These are phyloP conservation scores for Neoitamus cyanurus DNA, from an alignment of 2,888 invertebrate species.

Conservation along the genomic window DNA sequence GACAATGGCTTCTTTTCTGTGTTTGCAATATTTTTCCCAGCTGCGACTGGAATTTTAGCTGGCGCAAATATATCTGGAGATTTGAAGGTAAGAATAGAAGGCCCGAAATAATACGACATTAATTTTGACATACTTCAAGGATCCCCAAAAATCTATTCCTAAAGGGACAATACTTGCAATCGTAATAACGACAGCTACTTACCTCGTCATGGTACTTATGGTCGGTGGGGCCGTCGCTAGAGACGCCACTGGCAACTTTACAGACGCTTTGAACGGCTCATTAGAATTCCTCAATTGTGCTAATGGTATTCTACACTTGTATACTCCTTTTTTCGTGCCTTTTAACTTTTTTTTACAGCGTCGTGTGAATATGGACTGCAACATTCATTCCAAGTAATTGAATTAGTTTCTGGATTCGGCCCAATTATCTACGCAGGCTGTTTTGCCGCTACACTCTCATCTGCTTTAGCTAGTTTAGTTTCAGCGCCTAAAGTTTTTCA, in stretches of 20 bases:
- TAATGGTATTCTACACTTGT: constrained; percentile 68
- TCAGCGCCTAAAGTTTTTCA: constrained; percentile 95
- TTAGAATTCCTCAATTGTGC: constrained; percentile 71
- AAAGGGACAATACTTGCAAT: constrained; percentile 95
- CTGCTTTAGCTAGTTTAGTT: constrained; percentile 94
- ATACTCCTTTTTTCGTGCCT: constrained; percentile 75
- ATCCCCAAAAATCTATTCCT: constrained; percentile 87
- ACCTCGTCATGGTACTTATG: constrained; percentile 84
- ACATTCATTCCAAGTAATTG: constrained; percentile 76
- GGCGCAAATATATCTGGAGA: constrained; percentile 99
- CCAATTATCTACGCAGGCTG: constrained; percentile 96
- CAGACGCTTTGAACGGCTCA: constrained; percentile 68
- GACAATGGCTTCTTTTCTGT: constrained; percentile 92
- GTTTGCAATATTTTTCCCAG: constrained; percentile 97
- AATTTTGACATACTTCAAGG: constrained; percentile 68
- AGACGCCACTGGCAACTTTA: constrained; percentile 80
- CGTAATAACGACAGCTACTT: constrained; percentile 84
- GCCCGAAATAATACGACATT: not conserved
- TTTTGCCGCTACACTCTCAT: constrained; percentile 96
- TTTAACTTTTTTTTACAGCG: constrained; percentile 65
- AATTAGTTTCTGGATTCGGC: constrained; percentile 84
- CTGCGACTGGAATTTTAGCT: constrained; percentile 96
- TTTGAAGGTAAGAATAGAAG: constrained; percentile 75
- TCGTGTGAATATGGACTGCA: constrained; percentile 69
- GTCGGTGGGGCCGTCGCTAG: constrained; percentile 80